Percentiles rank a stretch among this genome's conserved stretches.
These are phyloP conservation scores for Neocloeon triangulifer DNA, from an alignment of 1,140 invertebrate genomes.

Conservation along the genomic window DNA sequence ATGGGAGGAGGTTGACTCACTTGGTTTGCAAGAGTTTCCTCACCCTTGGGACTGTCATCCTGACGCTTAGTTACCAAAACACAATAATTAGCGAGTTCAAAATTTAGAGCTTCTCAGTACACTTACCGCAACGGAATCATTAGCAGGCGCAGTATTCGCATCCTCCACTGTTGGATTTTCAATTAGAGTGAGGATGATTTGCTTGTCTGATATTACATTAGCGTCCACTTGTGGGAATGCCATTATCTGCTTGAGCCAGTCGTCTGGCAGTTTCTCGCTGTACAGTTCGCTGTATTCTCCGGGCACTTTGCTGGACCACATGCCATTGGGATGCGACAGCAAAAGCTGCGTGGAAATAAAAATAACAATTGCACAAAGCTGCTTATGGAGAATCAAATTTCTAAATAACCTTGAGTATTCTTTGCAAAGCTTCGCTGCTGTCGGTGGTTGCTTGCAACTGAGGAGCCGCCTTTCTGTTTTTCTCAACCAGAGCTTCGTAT, in stretches of 20 bases:
- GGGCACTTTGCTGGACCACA: slow-evolving; percentile 16
- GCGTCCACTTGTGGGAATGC: slow-evolving; percentile 18
- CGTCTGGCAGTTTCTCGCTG: slow-evolving; percentile 23
- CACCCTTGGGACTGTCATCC: slow-evolving; percentile 2
- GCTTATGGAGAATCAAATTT: no score
- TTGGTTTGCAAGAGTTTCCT: slow-evolving; percentile 7
- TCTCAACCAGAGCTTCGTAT: slow-evolving; percentile 20
- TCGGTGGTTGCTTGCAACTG: slow-evolving; percentile 13
- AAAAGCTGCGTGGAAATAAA: no score
- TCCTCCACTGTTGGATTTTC: slow-evolving; percentile 9
- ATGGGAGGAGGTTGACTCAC: slow-evolving; percentile 15
- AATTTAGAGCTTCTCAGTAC: no score
- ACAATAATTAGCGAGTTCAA: no score
- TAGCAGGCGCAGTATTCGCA: slow-evolving; percentile 1
- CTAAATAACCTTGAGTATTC: slow-evolving; percentile 24
- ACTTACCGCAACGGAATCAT: slow-evolving; percentile 1
- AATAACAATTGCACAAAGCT: no score
- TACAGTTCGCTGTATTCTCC: slow-evolving; percentile 21
- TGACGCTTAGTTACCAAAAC: no score
- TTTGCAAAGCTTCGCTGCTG: slow-evolving; percentile 14
- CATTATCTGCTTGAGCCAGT: slow-evolving; percentile 26
- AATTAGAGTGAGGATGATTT: slow-evolving; percentile 16
- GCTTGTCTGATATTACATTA: slow-evolving; percentile 22
- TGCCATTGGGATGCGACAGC: slow-evolving; percentile 23
- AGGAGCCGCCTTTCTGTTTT: slow-evolving; percentile 16